Base-by-base conservation (phyloP, 2,113 vertebrate genomes). In the Lophochroa leadbeateri region DNA sequence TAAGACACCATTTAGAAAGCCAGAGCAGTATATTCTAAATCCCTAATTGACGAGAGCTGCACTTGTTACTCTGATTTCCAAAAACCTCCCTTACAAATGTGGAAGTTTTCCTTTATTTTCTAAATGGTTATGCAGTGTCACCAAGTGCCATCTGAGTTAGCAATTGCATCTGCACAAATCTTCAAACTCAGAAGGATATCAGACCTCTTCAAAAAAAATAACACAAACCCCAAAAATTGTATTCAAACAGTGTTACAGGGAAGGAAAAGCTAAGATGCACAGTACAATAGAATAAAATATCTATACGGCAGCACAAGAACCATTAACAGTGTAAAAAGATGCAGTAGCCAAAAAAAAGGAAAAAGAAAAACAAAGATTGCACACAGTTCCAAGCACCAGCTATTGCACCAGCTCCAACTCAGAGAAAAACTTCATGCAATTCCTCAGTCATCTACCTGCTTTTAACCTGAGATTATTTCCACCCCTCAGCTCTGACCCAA, bases 191-290 rank as follows among this genome's bases (percentile, higher is more conserved):
- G 52, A 71, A 58, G 12, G 21, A 31, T 50, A 57, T 35, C 29
- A 65, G 33, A 47, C 16, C 14, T 69, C 44, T 75, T 46, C 1
- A 35, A 2, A 43, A 68, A 24, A 27, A 29, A 57, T 10, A 31
- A 53, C 13, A 43, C 44, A 47, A 69, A 1, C 3, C 7, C 17
- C 24, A 4, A 2, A 71, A 61, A 46, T 0, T 47, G 5, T 39
- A 13, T 27, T 33, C 7, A 49, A 79, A 37, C 15, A 53, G 28
- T 0, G 3, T 28, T n/a, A 60, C 0, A 2, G 58, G 31, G 39
- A 90, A 77, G 53, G 27, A 64, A 80, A 82, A 80, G 49, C 39
- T 52, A 92, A 76, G 7, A 10, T 74, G 24, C 13, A 11, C 9
- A 44, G 25, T 33, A 72, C 20, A 71, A 61, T 1, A 69, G 7